Evolutionary conservation across 2,888 invertebrate genomes (phyloP).

Genomic region (Plagodis dolabraria): DNA sequence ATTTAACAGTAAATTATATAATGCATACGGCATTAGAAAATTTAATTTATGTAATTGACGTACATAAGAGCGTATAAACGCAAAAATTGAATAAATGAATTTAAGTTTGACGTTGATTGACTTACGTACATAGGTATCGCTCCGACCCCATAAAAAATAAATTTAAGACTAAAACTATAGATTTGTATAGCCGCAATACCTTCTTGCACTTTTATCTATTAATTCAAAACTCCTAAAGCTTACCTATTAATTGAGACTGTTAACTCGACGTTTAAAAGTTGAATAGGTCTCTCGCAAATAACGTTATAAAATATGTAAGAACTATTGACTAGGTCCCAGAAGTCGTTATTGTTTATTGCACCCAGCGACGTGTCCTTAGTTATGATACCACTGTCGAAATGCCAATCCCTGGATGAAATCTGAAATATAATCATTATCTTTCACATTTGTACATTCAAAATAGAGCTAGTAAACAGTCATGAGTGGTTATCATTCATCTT

Average conservation of each 20-base stretch:
- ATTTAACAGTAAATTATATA: no score
- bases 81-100: no score
- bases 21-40: no score
- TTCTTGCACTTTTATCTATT: no score
- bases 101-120: no score
- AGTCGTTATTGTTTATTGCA: constrained; percentile 50
- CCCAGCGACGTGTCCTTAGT: constrained; percentile 51
- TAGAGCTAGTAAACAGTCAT: no score
- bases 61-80: no score
- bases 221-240: constrained; percentile 32
- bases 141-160: no score
- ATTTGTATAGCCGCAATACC: no score
- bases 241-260: constrained; percentile 57
- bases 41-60: no score
- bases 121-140: no score
- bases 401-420: constrained; percentile 58
- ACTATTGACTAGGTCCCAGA: constrained; percentile 68
- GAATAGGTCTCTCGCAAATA: constrained; percentile 68
- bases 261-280: constrained; percentile 52
- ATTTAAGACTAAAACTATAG: no score
- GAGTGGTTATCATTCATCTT: background rate
- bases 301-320: constrained; percentile 67
- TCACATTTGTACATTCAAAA: background rate
- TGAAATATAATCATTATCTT: constrained; percentile 22
- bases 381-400: constrained; percentile 44